phyloP scores from a whole-genome alignment of 2,888 invertebrate species.

The Palloptera scutellata region DNA sequence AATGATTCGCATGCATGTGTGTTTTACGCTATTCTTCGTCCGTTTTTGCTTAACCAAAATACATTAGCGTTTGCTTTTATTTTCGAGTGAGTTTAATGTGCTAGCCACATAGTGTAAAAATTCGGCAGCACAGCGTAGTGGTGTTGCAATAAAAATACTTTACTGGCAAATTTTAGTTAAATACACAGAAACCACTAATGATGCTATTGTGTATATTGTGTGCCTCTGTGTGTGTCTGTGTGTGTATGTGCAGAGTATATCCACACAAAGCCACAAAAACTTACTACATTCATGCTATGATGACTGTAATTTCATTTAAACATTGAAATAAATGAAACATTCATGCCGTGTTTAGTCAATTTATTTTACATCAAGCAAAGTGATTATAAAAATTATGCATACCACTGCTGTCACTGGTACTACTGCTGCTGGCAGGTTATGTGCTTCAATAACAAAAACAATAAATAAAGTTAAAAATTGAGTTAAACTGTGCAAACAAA shows the following conservation, averaged over 20 bases:
- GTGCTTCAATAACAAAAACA: slow-evolving; percentile 10
- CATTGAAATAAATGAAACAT: neutral
- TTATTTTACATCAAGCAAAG: neutral
- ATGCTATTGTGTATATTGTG: neutral
- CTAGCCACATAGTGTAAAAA: neutral
- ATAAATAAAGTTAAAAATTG: slow-evolving; percentile 8
- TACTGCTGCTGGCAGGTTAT: neutral
- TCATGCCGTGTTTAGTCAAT: neutral
- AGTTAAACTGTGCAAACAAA: neutral
- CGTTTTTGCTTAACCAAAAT: too few species aligned
- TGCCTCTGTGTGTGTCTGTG: neutral
- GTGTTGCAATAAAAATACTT: neutral
- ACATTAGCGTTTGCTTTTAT: too few species aligned
- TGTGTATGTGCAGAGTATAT: neutral
- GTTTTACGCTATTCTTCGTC: too few species aligned
- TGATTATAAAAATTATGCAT: slow-evolving; percentile 1
- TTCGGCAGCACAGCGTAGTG: too few species aligned
- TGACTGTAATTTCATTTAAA: neutral
- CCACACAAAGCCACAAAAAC: neutral
- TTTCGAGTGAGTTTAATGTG: too few species aligned
- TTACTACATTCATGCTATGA: neutral
- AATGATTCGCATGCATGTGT: too few species aligned
- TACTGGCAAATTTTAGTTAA: neutral
- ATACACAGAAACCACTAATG: slow-evolving; percentile 1
- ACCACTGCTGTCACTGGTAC: neutral